Percentiles rank a stretch among this genome's conserved stretches.
Evolutionary conservation across 2,888 invertebrate genomes (phyloP).

Genomic region (Neelides folsomi): DNA sequence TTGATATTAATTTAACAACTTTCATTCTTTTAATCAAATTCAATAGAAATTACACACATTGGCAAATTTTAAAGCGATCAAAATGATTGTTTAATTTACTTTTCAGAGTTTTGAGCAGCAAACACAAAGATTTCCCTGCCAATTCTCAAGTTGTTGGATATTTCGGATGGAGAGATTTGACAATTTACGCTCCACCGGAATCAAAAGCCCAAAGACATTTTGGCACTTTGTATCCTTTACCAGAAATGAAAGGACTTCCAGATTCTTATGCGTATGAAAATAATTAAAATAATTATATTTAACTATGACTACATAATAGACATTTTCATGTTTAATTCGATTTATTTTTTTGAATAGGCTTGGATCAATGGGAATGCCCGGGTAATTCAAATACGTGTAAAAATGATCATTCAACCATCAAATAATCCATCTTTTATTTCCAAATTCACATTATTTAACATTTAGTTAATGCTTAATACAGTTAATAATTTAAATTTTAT

Average conservation of each 20-base stretch:
- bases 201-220: too few species aligned
- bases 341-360: slow-evolving; percentile 2
- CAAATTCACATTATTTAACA: neutral
- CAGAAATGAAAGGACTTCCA: slow-evolving; percentile 48
- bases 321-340: too few species aligned
- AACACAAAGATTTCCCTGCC: slow-evolving; percentile 50
- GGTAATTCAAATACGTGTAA: slow-evolving; percentile 8
- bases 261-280: slow-evolving; percentile 46
- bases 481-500: neutral
- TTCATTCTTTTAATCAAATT: too few species aligned
- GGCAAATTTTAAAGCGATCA: too few species aligned
- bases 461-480: neutral
- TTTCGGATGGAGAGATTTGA: slow-evolving; percentile 56
- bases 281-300: too few species aligned
- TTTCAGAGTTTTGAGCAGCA: slow-evolving; percentile 53
- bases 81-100: slow-evolving; percentile 11
- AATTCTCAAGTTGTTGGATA: slow-evolving; percentile 50
- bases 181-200: slow-evolving; percentile 40
- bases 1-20: too few species aligned
- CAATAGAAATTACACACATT: too few species aligned
- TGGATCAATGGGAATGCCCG: slow-evolving; percentile 25
- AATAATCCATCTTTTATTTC: neutral
- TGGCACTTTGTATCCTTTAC: slow-evolving; percentile 36
- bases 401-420: neutral
- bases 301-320: too few species aligned